Base-by-base conservation (phyloP, 2,113 vertebrate species). In the Azemiops feae region DNA sequence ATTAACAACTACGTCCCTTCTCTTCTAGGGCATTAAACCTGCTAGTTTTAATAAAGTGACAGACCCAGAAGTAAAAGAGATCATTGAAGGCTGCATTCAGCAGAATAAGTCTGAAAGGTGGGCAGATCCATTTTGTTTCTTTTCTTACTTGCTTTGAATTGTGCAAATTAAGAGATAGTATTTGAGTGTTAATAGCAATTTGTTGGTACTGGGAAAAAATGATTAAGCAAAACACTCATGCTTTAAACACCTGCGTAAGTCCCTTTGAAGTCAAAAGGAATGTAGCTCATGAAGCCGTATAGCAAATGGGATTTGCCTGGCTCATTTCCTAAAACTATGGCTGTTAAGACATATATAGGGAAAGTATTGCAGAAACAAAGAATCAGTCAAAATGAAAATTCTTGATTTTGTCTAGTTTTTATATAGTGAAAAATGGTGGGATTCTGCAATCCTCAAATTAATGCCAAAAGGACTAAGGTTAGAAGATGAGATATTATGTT, bases 51-150 rank as follows among this genome's bases (percentile, higher is more conserved):
- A 99, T 95, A 99, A 99, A 97, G 99, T 99, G 89, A 98, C 97
- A 45, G 99, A 99, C 93, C 99, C 99, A 1, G 99, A 99, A 96
- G 98, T 99, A 93, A 99, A 99, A 96, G 99, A 99, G 96, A 99
- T 99, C 95, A 99, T 99, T 6, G 99, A 99, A 96, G 98, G 99
- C 39, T 99, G 99, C 95, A 99, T 99, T 97, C 98, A 98, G 89
- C 98, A 99, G 96, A 99, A 98, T 96, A 98, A 99, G 93, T 97
- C 97, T 10, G 98, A 99, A 97, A 98, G 99, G 99, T 99, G 91
- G 94, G 97, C 88, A 91, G 64, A 27, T 54, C 12, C 8, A 30
- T 89, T 89, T 89, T 57, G 5, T 86, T 4, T 30, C 11, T 23
- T 4, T 12, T 23, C 69, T 34, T 8, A 27, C 34, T 22, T 64